phyloP scores from a whole-genome alignment of 2,888 invertebrate genomes.

The Hoplodrina ambigua region DNA sequence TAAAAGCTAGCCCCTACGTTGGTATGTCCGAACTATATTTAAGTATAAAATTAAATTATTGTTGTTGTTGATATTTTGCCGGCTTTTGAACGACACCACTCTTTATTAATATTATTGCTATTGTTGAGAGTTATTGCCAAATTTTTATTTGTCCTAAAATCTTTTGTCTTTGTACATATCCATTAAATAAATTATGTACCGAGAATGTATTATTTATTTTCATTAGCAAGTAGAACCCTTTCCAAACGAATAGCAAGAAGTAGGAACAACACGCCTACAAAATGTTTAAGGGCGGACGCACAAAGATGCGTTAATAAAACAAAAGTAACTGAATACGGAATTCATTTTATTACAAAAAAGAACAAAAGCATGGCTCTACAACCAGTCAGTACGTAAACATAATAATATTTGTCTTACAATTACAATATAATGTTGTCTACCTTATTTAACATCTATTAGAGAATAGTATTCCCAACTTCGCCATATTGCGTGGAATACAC shows the following conservation, averaged over 20 bases:
- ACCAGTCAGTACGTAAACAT: constrained; percentile 70
- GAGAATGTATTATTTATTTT: constrained; percentile 76
- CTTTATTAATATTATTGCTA: constrained; percentile 85
- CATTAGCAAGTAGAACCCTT: not conserved
- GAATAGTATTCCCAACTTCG: constrained; percentile 43
- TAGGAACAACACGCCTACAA: too few species aligned
- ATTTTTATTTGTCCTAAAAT: constrained; percentile 87
- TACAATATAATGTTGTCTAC: constrained; percentile 66
- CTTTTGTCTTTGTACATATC: constrained; percentile 89
- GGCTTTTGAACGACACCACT: constrained; percentile 81
- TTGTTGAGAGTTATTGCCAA: constrained; percentile 89
- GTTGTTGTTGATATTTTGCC: constrained; percentile 85
- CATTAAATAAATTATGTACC: constrained; percentile 89
- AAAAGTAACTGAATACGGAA: constrained; percentile 54
- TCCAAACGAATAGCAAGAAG: not conserved
- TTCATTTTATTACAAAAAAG: constrained; percentile 73
- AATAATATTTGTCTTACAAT: constrained; percentile 71
- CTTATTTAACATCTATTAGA: constrained; percentile 57
- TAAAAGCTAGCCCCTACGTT: constrained; percentile 66
- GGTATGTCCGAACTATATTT: constrained; percentile 78
- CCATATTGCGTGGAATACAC: not conserved
- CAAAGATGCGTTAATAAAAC: constrained; percentile 33
- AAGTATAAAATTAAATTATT: constrained; percentile 77
- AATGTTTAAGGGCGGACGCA: too few species aligned
- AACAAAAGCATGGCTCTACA: constrained; percentile 66